Evolutionary conservation across 2,888 invertebrate genomes (phyloP), one percentile per base, ranked within the genome.

Genomic region (Fabriciana adippe): DNA sequence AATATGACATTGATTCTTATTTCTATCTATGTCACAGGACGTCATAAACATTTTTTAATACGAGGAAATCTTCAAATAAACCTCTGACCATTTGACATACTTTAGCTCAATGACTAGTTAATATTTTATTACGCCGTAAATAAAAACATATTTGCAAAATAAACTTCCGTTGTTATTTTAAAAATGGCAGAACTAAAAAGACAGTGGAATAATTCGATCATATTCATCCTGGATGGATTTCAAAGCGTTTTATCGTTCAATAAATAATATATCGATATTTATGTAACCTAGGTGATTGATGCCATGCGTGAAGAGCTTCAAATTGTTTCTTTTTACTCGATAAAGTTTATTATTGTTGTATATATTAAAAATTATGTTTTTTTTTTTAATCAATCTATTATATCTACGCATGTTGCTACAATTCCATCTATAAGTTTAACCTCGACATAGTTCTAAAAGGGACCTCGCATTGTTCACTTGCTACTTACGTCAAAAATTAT

Each of bases 361-460:
- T 21, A 13, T 0, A 16, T 47, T 6, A 13, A 15, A 15, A 41
- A 41, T 15, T 6, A 47, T 15, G 14, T 26, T 21, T 15, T 14
- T 15, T 26, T 55, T 21, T 3, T 31, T 21, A n/a, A n/a, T n/a
- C 3, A 13, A 5, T 35, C 13, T 18, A 41, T n/a, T 13, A n/a
- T 53, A 51, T 18, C 53, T 14, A 35, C 15, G 15, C n/a, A 50
- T 6, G 1, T 50, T 6, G 3, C 50, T 16, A 45, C 21, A 16
- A 60, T 54, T 48, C 26, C 59, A 48, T 48, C 59, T 48, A 48
- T 8, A 8, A n/a, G 47, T 59, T 57, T 41, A 65, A 45, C 66
- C 70, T 70, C 65, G 68, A 70, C 68, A 70, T 53, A 66, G 66
- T 48, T 70, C 48, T 63, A 48, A 48, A 66, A 41, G 11, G 6